These are phyloP conservation scores for Gyrodactylus salaris DNA, from an alignment of 1,140 invertebrate genomes.

Conservation along the genomic window DNA sequence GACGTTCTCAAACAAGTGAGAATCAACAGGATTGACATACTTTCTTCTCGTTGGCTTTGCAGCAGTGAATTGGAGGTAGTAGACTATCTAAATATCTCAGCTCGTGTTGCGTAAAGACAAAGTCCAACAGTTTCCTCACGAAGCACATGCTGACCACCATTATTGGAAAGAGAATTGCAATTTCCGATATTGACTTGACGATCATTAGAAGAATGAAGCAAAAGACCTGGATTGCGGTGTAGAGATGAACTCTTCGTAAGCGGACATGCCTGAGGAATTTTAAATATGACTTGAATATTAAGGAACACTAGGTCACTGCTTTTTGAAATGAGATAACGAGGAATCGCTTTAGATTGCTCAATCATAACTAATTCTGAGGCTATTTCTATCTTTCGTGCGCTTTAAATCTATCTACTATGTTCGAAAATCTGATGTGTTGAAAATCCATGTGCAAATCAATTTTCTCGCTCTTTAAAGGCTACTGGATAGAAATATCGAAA, in stretches of 20 bases:
- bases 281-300: no score
- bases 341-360: no score
- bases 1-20: no score
- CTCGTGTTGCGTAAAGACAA: constrained; percentile 57
- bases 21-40: neutral
- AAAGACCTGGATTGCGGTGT: constrained; percentile 62
- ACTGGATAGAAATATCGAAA: no score
- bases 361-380: no score
- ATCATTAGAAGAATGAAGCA: constrained; percentile 66
- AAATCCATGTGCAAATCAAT: no score
- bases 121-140: constrained; percentile 59
- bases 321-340: no score
- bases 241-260: constrained; percentile 58
- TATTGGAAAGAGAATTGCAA: constrained; percentile 74
- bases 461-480: no score
- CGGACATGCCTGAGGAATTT: constrained; percentile 32
- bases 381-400: no score
- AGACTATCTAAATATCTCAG: constrained; percentile 80
- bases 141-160: constrained; percentile 97
- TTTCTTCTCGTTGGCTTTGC: neutral
- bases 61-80: constrained; percentile 32
- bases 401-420: no score
- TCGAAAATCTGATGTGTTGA: no score
- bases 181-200: constrained; percentile 66
- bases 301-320: no score